Percentiles rank a stretch among this genome's conserved stretches.
Evolutionary conservation across 2,797 vertebrate species (phyloP).

Genomic region (Platyrinchus mystaceus): DNA sequence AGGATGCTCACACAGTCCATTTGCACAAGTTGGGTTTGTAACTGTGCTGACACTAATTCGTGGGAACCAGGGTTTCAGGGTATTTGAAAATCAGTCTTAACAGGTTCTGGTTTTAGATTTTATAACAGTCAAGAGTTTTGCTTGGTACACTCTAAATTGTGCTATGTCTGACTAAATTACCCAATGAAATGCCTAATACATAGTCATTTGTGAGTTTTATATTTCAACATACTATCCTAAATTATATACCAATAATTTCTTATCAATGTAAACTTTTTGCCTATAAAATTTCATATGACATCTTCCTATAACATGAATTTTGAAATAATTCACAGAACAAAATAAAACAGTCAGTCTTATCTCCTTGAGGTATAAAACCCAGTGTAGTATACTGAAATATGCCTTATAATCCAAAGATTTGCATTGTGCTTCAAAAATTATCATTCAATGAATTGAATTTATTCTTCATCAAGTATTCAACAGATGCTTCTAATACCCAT

Average conservation of each 20-base stretch:
- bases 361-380: background rate
- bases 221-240: background rate
- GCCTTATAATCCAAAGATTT: slow-evolving; percentile 5
- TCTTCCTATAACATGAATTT: background rate
- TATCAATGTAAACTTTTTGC: background rate
- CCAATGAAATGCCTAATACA: background rate
- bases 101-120: background rate
- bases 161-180: background rate
- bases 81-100: background rate
- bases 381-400: background rate
- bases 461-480: slow-evolving; percentile 60
- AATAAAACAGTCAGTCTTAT: background rate
- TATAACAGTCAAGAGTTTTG: background rate
- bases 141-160: background rate
- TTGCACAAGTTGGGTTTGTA: background rate
- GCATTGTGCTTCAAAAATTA: slow-evolving; percentile 44
- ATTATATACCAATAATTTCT: background rate
- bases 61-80: background rate
- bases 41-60: background rate
- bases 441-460: slow-evolving; percentile 31
- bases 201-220: background rate
- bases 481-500: slow-evolving; percentile 58
- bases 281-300: background rate
- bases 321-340: background rate
- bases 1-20: fast-evolving